Conservation (phyloP, 2,888 invertebrate genomes). For the Entomobrya proxima region DNA sequence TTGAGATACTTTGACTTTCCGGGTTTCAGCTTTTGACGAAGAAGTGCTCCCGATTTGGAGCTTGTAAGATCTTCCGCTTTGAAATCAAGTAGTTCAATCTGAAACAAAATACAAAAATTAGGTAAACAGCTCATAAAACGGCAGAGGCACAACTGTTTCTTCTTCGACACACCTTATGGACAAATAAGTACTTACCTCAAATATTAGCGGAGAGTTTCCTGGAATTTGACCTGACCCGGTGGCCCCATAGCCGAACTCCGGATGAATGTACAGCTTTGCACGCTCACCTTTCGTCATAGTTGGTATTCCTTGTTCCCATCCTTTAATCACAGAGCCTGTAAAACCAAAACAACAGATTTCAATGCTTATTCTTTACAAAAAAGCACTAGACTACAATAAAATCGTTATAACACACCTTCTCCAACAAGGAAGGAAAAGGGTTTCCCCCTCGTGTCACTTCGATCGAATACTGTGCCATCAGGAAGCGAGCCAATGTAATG, state of each 20-base stretch:
- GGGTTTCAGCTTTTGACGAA: conserved; percentile 83
- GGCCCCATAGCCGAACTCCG: conserved; percentile 94
- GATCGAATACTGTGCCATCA: conserved; percentile 95
- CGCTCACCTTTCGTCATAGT: conserved; percentile 95
- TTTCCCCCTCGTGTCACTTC: conserved; percentile 88
- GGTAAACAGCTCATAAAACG: not conserved
- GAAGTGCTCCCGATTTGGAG: conserved; percentile 88
- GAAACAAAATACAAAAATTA: conserved; percentile 64
- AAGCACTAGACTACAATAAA: not conserved
- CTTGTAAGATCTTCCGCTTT: conserved; percentile 92
- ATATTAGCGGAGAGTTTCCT: conserved; percentile 89
- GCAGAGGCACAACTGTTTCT: not conserved
- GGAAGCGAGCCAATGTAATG: conserved; percentile 93
- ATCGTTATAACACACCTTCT: conserved; percentile 81
- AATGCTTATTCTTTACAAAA: not conserved
- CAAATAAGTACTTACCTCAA: conserved; percentile 83
- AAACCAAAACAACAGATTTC: conserved; percentile 55
- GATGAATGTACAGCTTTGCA: conserved; percentile 88
- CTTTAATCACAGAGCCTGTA: conserved; percentile 89
- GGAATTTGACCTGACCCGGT: conserved; percentile 92
- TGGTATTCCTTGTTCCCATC: conserved; percentile 89
- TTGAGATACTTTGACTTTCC: conserved; percentile 83
- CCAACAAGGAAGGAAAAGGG: conserved; percentile 93
- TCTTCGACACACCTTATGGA: not conserved
- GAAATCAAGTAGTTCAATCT: conserved; percentile 93